Percentiles rank a stretch among this genome's conserved stretches.
Evolutionary conservation across 2,888 invertebrate species (phyloP).

Genomic region (Lamellibrachia columna): DNA sequence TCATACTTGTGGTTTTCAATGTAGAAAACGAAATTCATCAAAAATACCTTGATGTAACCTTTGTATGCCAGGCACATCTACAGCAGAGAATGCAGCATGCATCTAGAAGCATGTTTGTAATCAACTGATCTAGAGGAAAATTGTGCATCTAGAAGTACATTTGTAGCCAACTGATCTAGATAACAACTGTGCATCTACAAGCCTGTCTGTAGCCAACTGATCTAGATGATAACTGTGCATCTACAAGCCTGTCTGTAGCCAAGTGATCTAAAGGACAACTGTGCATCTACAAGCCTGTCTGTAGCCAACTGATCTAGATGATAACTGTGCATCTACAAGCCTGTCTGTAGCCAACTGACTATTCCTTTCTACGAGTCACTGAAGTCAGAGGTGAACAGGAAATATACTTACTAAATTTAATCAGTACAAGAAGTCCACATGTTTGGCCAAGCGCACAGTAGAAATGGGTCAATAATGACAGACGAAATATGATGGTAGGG

Average conservation of each 20-base stretch:
- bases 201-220: background rate
- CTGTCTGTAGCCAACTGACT: background rate
- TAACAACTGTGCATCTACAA: background rate
- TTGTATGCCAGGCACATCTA: constrained; percentile 1
- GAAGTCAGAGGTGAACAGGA: too few species aligned
- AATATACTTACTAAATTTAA: too few species aligned
- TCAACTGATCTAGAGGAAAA: background rate
- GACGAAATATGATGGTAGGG: too few species aligned
- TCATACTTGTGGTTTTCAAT: background rate
- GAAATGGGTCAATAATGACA: too few species aligned
- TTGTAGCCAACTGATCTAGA: background rate
- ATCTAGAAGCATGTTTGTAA: background rate
- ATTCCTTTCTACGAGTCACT: too few species aligned
- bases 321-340: background rate
- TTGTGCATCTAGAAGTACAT: background rate
- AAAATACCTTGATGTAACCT: background rate
- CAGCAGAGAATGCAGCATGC: background rate
- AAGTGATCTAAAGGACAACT: background rate
- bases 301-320: background rate
- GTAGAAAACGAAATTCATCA: background rate
- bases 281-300: background rate
- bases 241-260: background rate
- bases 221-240: background rate
- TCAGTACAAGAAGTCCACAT: too few species aligned
- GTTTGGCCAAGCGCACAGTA: too few species aligned